Base-by-base conservation (phyloP, 2,113 vertebrate species). In the Origma solitaria region DNA sequence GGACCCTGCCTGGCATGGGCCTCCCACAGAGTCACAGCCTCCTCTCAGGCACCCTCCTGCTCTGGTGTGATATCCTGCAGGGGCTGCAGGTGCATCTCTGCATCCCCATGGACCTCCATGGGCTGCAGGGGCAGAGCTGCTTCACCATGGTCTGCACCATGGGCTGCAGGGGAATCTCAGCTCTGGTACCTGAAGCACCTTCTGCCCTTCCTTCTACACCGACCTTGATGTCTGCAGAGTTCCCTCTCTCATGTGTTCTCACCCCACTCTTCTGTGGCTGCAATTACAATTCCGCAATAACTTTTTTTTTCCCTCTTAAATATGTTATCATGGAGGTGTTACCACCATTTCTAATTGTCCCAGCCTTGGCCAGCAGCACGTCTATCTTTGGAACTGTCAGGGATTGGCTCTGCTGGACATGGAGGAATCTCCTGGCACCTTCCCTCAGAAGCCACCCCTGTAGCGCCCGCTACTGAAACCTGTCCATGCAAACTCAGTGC, bases 61-160 rank as follows among this genome's bases (percentile, higher is more conserved):
- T 75, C 9, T 1, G 0, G 9, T 10, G 5, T 38, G 22, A 28
- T 15, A 14, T 38, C 28, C 7, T 54, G 21, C 22, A 14, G 4
- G 4, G 14, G 40, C 49, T 84, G 19, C 19, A 13, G 19, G 27
- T 12, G 15, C 15, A 47, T 47, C 9, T 47, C n/a, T 56, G 40
- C 15, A 56, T 64, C 11, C 5, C 1, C 5, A 23, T 24, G 35
- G 19, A 20, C 5, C 30, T 16, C 30, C 15, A 24, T 13, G 22
- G 1, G 14, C 62, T 57, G 42, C 28, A 38, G n/a, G n/a, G 2
- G 11, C 14, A 81, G 13, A n/a, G 18, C 28, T 58, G 23, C 7
- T 2, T 28, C 23, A 28, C 42, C 23, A 17, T 22, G 8, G 5
- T 8, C 22, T 57, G 35, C 42, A 69, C 15, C 18, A 7, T 0